These are phyloP conservation scores for Chrysoperla carnea DNA, from an alignment of 1,140 invertebrate genomes.

Conservation along the genomic window DNA sequence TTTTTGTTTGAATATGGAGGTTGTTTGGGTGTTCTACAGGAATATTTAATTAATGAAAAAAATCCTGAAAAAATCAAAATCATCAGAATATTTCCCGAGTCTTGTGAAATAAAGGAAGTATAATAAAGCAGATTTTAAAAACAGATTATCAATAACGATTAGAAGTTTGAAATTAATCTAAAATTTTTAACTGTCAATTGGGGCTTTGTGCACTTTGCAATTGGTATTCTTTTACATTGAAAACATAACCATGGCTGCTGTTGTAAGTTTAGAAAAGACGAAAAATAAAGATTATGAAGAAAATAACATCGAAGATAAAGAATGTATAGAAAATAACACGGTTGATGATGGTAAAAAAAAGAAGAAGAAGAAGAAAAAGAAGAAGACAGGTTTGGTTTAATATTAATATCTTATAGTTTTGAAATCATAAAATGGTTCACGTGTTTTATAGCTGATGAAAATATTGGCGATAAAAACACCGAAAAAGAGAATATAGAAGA, in stretches of 20 bases:
- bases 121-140: no score
- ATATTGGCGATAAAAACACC: constrained; percentile 1
- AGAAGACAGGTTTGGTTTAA: constrained; percentile 16
- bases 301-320: constrained; percentile 17
- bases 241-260: neutral
- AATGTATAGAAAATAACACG: constrained; percentile 13
- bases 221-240: neutral
- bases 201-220: neutral
- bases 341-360: constrained; percentile 33
- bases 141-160: no score
- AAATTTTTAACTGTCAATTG: neutral
- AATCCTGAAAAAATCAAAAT: no score
- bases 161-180: neutral
- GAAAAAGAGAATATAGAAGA: constrained; percentile 11
- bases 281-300: constrained; percentile 5
- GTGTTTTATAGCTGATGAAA: neutral
- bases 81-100: no score
- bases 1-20: no score
- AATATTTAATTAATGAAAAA: no score
- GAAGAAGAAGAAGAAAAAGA: constrained; percentile 35
- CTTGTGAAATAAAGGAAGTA: no score
- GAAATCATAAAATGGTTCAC: neutral
- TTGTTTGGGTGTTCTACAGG: no score
- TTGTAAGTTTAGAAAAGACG: neutral
- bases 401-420: neutral